These are phyloP conservation scores for Grus americana DNA, from an alignment of 2,113 vertebrate genomes.

Conservation along the genomic window DNA sequence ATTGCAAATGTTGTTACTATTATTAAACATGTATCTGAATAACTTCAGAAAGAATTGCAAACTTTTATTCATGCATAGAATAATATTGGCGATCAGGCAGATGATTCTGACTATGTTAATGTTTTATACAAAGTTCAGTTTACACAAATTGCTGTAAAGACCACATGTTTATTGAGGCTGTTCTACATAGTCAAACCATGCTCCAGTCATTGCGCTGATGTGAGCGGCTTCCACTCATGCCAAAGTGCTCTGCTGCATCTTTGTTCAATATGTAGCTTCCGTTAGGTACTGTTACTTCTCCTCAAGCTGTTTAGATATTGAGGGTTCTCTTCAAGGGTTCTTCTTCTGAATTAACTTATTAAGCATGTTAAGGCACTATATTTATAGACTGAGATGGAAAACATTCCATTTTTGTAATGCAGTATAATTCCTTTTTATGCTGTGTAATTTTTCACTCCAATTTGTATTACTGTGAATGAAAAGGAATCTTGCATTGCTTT, in stretches of 20 bases:
- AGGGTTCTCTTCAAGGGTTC: not conserved
- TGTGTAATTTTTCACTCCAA: not conserved
- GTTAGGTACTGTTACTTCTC: not conserved
- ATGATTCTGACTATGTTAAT: not conserved
- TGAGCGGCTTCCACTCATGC: not conserved
- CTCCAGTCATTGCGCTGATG: accelerated
- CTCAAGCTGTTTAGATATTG: not conserved
- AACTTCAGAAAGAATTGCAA: not conserved
- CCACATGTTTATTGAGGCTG: not conserved
- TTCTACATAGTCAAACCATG: accelerated
- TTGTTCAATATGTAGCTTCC: accelerated
- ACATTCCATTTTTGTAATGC: accelerated
- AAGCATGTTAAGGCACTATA: not conserved
- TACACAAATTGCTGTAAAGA: not conserved
- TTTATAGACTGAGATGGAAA: not conserved
- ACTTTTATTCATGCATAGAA: not conserved
- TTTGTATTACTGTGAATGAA: not conserved
- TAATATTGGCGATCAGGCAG: not conserved
- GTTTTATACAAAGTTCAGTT: not conserved
- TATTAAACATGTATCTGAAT: not conserved
- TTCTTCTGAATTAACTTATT: not conserved
- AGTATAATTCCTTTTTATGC: not conserved
- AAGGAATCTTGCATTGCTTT: not conserved
- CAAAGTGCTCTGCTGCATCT: not conserved
- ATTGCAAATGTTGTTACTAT: not conserved